Conservation (phyloP, 2,797 vertebrate species). For the Lagorchestes hirsutus region DNA sequence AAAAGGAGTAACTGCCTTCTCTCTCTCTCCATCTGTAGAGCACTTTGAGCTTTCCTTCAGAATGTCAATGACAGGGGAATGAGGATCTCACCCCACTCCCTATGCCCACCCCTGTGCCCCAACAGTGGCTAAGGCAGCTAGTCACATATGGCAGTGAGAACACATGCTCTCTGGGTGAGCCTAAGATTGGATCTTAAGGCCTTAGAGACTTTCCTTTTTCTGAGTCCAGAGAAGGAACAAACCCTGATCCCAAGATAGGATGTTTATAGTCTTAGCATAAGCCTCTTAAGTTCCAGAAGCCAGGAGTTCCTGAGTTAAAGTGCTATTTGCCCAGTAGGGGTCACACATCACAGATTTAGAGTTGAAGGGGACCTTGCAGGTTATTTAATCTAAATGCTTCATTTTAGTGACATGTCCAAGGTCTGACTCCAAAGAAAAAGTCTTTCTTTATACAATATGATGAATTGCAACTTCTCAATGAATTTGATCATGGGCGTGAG, state of each 20-base stretch:
- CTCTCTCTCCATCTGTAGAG: not conserved
- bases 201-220: not conserved
- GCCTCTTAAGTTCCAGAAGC: not conserved
- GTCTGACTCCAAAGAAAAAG: not conserved
- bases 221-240: not conserved
- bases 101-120: not conserved
- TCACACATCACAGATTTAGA: not conserved
- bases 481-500: too few species aligned
- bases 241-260: not conserved
- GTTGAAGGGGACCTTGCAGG: not conserved
- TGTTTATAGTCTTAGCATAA: not conserved
- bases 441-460: too few species aligned
- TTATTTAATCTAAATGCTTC: slow-evolving; percentile 51
- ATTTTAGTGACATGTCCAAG: slow-evolving; percentile 44
- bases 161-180: not conserved
- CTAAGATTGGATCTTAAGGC: not conserved
- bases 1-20: not conserved
- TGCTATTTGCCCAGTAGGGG: not conserved
- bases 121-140: not conserved
- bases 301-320: not conserved
- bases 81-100: not conserved
- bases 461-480: too few species aligned
- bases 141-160: not conserved
- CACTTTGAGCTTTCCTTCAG: not conserved
- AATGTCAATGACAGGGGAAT: not conserved